Evolutionary conservation across 2,113 vertebrate species (phyloP).

Genomic region (Heloderma charlesbogerti): DNA sequence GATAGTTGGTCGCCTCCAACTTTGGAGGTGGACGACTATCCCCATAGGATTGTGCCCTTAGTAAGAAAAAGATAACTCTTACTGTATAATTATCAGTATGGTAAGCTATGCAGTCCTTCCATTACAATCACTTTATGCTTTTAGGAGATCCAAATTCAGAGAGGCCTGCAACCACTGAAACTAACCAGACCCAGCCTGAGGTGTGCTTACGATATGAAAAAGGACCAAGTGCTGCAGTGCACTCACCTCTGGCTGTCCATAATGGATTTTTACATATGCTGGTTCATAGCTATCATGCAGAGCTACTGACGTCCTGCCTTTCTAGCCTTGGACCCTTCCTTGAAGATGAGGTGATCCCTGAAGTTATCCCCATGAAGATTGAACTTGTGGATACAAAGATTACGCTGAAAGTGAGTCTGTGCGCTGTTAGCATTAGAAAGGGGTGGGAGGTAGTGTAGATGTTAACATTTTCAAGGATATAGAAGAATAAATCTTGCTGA

Average conservation of each 20-base stretch:
- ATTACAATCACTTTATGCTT: slow-evolving; percentile 38
- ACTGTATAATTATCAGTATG: accelerated
- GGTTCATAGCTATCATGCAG: slow-evolving; percentile 77
- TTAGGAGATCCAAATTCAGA: slow-evolving; percentile 49
- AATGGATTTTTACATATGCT: slow-evolving; percentile 85
- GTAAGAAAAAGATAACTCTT: accelerated
- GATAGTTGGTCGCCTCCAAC: no score
- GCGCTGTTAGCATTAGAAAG: neutral
- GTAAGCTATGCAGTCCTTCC: neutral
- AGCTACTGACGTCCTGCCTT: slow-evolving; percentile 87
- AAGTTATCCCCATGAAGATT: slow-evolving; percentile 90
- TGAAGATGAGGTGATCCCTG: slow-evolving; percentile 90
- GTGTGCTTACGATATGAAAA: slow-evolving; percentile 82
- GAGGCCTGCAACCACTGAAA: slow-evolving; percentile 50
- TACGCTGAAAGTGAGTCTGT: slow-evolving; percentile 85
- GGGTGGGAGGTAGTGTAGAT: neutral
- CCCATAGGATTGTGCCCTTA: no score
- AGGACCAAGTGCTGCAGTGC: slow-evolving; percentile 80
- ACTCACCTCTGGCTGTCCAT: slow-evolving; percentile 78
- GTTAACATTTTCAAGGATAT: neutral
- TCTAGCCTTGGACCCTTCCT: slow-evolving; percentile 90
- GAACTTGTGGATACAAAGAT: slow-evolving; percentile 84
- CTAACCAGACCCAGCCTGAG: slow-evolving; percentile 60
- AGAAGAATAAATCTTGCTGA: neutral
- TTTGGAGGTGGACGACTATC: no score